Evolutionary conservation across 2,113 vertebrate species (phyloP).

Genomic region (Apus apus): DNA sequence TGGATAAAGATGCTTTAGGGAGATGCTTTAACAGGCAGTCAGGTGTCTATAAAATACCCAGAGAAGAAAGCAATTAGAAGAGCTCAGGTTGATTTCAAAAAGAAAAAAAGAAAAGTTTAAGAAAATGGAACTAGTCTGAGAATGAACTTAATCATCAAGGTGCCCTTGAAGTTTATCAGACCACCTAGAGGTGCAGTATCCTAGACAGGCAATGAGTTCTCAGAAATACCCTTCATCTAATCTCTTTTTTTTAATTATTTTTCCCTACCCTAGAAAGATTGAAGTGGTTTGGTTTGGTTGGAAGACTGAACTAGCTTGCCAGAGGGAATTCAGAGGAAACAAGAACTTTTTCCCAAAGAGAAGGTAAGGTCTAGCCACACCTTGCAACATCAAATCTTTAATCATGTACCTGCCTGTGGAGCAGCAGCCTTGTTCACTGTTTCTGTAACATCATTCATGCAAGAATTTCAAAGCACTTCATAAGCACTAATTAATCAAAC

Average conservation of each 20-base stretch:
- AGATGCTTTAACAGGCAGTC: not conserved
- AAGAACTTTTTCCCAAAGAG: conserved; percentile 23
- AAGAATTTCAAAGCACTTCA: conserved; percentile 65
- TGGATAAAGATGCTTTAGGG: not conserved
- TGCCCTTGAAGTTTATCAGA: conserved; percentile 55
- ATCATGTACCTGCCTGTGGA: conserved; percentile 60
- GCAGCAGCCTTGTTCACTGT: conserved; percentile 17
- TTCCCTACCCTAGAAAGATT: not conserved
- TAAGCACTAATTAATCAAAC: conserved; percentile 65
- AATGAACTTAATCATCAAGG: not conserved
- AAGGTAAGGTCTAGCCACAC: conserved; percentile 41
- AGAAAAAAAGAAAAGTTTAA: not conserved
- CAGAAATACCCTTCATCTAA: conserved; percentile 54
- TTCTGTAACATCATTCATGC: conserved; percentile 52
- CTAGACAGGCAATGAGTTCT: conserved; percentile 31
- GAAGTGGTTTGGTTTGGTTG: conserved; percentile 46
- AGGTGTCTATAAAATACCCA: conserved; percentile 27
- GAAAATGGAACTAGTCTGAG: not conserved
- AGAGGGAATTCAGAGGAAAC: conserved; percentile 41
- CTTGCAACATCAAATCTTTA: conserved; percentile 56
- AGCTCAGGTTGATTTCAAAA: not conserved
- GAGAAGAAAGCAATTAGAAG: conserved; percentile 43
- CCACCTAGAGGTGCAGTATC: conserved; percentile 58
- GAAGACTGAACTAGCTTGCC: conserved; percentile 41
- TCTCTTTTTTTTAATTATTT: conserved; percentile 45